These are phyloP conservation scores for Anastrepha ludens DNA, from an alignment of 1,140 invertebrate species.

Conservation along the genomic window DNA sequence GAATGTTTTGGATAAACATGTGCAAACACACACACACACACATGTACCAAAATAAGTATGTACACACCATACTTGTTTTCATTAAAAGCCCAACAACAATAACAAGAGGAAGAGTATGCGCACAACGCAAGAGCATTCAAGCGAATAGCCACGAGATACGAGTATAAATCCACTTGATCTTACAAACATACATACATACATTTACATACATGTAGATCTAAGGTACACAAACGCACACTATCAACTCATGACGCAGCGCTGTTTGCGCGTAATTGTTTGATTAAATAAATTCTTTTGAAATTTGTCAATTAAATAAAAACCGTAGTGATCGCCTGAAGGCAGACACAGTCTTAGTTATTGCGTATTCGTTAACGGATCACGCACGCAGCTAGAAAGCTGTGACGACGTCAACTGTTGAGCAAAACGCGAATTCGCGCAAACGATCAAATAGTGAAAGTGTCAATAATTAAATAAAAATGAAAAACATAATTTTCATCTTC, in stretches of 20 bases:
- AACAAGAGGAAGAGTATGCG: neutral
- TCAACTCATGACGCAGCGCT: neutral
- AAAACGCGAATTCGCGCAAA: neutral
- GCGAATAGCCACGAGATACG: neutral
- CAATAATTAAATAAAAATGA: slow-evolving; percentile 49
- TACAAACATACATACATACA: neutral
- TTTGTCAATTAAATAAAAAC: slow-evolving; percentile 38
- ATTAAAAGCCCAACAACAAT: neutral
- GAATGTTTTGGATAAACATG: neutral
- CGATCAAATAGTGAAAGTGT: slow-evolving; percentile 39
- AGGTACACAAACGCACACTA: neutral
- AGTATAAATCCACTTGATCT: neutral
- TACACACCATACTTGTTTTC: neutral
- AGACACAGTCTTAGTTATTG: slow-evolving; percentile 36
- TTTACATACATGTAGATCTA: no score
- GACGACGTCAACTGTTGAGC: neutral
- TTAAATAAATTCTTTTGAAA: slow-evolving; percentile 51
- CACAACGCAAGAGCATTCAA: neutral
- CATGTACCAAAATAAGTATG: neutral
- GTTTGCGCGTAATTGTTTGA: slow-evolving; percentile 49
- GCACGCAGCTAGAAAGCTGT: neutral
- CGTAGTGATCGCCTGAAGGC: neutral
- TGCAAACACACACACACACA: neutral
- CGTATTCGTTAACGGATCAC: slow-evolving; percentile 17
- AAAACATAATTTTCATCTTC: slow-evolving; percentile 12